Conservation (phyloP, 2,797 vertebrate species). For the Sebastes vulpes region DNA sequence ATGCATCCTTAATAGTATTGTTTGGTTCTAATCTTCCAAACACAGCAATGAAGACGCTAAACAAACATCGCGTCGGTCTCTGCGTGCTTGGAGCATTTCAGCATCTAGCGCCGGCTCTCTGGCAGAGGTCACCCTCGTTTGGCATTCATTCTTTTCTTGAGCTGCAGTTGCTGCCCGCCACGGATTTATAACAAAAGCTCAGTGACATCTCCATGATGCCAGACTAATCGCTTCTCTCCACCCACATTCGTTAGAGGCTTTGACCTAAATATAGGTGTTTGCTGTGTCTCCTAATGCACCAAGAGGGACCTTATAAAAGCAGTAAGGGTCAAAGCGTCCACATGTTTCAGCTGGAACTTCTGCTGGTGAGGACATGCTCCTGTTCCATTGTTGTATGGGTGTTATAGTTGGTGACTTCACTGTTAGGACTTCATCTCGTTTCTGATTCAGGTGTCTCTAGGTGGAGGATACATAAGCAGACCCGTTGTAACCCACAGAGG, state of each 20-base stretch:
- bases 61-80: neutral
- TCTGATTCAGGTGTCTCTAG: constrained; percentile 1
- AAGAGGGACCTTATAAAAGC: constrained; percentile 64
- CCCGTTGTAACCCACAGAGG: neutral
- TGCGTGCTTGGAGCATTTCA: constrained; percentile 5
- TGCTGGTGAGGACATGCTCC: constrained; percentile 23
- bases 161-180: constrained; percentile 48
- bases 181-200: constrained; percentile 70
- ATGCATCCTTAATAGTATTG: neutral
- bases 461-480: neutral
- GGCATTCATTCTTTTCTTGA: constrained; percentile 62
- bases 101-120: constrained; percentile 15
- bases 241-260: constrained; percentile 55
- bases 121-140: constrained; percentile 64
- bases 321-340: constrained; percentile 21
- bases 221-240: constrained; percentile 52
- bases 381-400: neutral
- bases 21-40: constrained; percentile 6
- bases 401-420: neutral
- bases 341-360: constrained; percentile 25
- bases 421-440: neutral
- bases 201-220: constrained; percentile 57
- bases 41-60: constrained; percentile 4
- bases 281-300: constrained; percentile 18
- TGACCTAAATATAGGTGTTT: constrained; percentile 75